Base-by-base conservation (phyloP, 1,140 invertebrate genomes). In the Trichogramma pretiosum region DNA sequence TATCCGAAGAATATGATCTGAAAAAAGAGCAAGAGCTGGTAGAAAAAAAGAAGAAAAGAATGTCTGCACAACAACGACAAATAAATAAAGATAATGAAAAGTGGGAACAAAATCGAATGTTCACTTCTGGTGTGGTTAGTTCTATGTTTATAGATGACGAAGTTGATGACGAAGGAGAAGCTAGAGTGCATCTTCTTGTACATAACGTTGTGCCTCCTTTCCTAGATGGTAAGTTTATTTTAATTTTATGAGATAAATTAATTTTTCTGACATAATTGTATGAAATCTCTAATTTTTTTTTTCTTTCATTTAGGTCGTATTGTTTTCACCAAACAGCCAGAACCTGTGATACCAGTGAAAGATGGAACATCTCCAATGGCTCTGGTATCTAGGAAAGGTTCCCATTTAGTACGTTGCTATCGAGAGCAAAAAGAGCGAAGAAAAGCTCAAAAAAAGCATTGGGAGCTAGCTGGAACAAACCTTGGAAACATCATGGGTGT, bases 161-260 rank as follows among this genome's bases (percentile, higher is more conserved):
- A 65, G 87, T 92, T 62, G 91, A 91, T 57, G 92, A 98, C 61
- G 89, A 87, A 56, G 81, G 77, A 61, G 92, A 94, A 73, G 93
- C 90, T 23, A 74, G 94, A 48, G 94, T 99, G 1, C 94, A 99
- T 76, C 70, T 99, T 7, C 72, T 99, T 13, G 95, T 99, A 1
- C 94, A 98, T 63, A 98, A 99, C 66, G 94, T 98, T 41, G 90
- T 99, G 4, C 97, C 97, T 2, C 97, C 97, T 7, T 99, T 99
- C 72, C 74, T 99, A 3, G 97, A 99, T 74, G 97, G 96, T 49
- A 56, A 55, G 17, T 42, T 42, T 19, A 52, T 19, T 28, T 28
- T 13, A 9, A 28, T 13, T 28, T 13, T 9, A 13, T 28, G 7
- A n/a, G 36, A 24, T 28, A 38, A 44, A 32, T 16, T 30, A 18